A percentile compares a stretch with the other conserved stretches of the same genome.
Evolutionary conservation across 2,113 vertebrate species (phyloP).

Genomic region (Romanogobio albipinnatus): DNA sequence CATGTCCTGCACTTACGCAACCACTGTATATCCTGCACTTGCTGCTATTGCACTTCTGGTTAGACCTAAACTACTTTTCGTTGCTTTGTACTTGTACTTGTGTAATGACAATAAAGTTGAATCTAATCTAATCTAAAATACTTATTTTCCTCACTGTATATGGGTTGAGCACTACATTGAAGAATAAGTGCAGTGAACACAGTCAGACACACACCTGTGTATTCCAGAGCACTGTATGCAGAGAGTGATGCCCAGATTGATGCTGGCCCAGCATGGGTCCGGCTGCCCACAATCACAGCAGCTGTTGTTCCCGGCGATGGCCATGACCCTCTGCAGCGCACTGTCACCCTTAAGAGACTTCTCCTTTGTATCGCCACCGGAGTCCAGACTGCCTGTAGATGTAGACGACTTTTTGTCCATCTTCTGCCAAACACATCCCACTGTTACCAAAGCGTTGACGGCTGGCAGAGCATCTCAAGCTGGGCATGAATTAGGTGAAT

Average conservation of each 20-base stretch:
- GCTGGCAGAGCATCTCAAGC: not conserved
- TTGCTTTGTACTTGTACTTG: no score
- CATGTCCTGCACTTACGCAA: no score
- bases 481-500: not conserved
- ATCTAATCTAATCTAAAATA: no score
- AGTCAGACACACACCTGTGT: conserved; percentile 80
- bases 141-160: no score
- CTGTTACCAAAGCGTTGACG: not conserved
- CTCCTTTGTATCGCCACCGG: conserved; percentile 87
- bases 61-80: no score
- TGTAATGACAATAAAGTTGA: no score
- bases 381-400: conserved; percentile 88
- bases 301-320: conserved; percentile 85
- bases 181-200: no score
- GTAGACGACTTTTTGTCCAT: conserved; percentile 90
- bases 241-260: conserved; percentile 95
- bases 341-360: conserved; percentile 90
- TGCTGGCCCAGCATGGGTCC: conserved; percentile 96
- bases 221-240: conserved; percentile 98
- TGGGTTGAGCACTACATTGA: no score
- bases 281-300: conserved; percentile 94
- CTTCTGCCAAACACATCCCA: conserved; percentile 73
- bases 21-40: no score
- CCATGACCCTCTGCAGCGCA: conserved; percentile 88
- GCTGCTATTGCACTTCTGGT: no score